These are phyloP conservation scores for Athripsodes cinereus DNA, from an alignment of 2,888 invertebrate genomes.

Conservation along the genomic window DNA sequence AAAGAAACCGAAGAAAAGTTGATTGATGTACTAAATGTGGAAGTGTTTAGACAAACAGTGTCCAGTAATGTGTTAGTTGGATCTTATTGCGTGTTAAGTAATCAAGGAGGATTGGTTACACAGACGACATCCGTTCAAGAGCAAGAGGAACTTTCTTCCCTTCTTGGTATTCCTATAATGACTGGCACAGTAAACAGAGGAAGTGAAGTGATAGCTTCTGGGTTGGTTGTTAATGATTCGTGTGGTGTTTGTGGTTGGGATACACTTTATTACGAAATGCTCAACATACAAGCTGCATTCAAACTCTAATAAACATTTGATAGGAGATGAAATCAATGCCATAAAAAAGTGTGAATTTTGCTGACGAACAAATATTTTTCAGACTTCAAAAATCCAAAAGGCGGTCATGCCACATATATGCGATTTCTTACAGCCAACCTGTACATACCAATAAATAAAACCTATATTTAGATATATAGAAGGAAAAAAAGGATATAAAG, in stretches of 20 bases:
- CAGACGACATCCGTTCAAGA: constrained; percentile 92
- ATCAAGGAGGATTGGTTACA: constrained; percentile 95
- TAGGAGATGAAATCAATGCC: too few species aligned
- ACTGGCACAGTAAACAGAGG: constrained; percentile 98
- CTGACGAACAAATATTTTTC: too few species aligned
- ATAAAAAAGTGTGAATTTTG: too few species aligned
- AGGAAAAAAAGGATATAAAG: too few species aligned
- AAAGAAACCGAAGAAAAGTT: constrained; percentile 83
- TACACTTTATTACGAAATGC: too few species aligned
- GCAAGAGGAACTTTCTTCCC: constrained; percentile 92
- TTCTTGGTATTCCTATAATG: constrained; percentile 94
- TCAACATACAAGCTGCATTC: too few species aligned
- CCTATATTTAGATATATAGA: too few species aligned
- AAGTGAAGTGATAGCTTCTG: constrained; percentile 92
- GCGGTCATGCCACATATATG: too few species aligned
- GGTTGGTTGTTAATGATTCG: constrained; percentile 98
- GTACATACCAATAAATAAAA: too few species aligned
- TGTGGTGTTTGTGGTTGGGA: constrained; percentile 95
- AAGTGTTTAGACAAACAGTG: constrained; percentile 94
- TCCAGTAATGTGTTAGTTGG: constrained; percentile 95
- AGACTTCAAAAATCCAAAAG: too few species aligned
- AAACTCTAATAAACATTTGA: too few species aligned
- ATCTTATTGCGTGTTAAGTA: constrained; percentile 88
- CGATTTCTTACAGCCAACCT: too few species aligned
- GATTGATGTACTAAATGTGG: constrained; percentile 87